A percentile compares a stretch with the other conserved stretches of the same genome.
Evolutionary conservation across 2,113 vertebrate species (phyloP).

Genomic region (Plectropomus leopardus): DNA sequence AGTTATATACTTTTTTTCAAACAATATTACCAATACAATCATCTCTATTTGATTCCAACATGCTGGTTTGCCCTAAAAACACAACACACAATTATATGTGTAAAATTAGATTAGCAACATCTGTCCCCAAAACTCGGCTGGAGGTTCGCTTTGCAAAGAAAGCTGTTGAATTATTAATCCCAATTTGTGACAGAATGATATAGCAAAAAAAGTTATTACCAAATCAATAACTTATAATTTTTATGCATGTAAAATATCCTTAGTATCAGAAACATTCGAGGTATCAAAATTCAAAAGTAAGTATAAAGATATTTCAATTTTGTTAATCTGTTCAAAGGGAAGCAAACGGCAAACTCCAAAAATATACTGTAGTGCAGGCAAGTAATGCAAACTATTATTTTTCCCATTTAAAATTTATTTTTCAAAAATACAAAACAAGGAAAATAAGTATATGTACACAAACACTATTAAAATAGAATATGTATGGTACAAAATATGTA

Average conservation of each 20-base stretch:
- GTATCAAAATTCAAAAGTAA: background rate
- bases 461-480: constrained; percentile 90
- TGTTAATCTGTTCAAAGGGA: background rate
- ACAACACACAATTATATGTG: background rate
- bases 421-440: constrained; percentile 88
- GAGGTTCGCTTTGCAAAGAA: too few relatives aligned
- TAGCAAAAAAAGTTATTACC: background rate
- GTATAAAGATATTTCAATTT: background rate
- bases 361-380: background rate
- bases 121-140: too few relatives aligned
- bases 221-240: background rate
- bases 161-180: background rate
- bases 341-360: background rate
- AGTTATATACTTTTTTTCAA: too few relatives aligned
- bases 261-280: background rate
- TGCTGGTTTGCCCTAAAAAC: background rate
- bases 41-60: background rate
- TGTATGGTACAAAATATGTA: constrained; percentile 88
- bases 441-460: constrained; percentile 87
- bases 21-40: background rate
- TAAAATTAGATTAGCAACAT: too few relatives aligned
- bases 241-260: background rate
- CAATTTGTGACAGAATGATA: background rate
- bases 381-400: constrained; percentile 26
- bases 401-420: constrained; percentile 83